Conservation (phyloP, 2,113 vertebrate genomes). For the Cryptomyrus ogoouensis region DNA sequence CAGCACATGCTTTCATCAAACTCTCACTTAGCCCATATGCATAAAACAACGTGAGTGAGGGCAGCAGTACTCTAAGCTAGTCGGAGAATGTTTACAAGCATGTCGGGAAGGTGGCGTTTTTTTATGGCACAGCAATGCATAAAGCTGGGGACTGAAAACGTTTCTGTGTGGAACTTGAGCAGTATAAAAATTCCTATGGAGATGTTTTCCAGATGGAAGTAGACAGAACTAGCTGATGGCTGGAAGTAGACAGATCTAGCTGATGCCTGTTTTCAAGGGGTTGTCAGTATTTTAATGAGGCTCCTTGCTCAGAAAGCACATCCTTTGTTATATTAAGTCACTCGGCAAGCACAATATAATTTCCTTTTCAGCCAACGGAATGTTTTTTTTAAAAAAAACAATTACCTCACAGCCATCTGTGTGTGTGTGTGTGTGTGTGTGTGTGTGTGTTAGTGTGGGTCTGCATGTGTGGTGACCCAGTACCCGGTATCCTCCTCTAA, state of each 20-base stretch:
- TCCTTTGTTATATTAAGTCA: slow-evolving; percentile 4
- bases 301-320: not conserved
- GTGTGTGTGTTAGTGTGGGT: not conserved
- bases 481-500: not conserved
- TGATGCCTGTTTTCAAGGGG: not conserved
- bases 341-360: not conserved
- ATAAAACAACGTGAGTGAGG: not conserved
- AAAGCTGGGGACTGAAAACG: not conserved
- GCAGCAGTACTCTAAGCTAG: not conserved
- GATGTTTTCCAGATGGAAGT: not conserved
- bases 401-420: not conserved
- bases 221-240: not conserved
- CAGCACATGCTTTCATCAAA: not conserved
- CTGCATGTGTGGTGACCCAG: not conserved
- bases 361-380: not conserved
- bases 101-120: not conserved
- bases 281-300: not conserved
- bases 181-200: not conserved
- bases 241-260: not conserved
- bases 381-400: not conserved
- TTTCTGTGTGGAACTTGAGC: not conserved
- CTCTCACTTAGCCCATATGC: not conserved
- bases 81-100: not conserved
- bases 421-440: not conserved
- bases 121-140: not conserved